Conservation (phyloP, 30 jellyfish, hydroid and myxozoan species). For the Sanderia malayensis region DNA sequence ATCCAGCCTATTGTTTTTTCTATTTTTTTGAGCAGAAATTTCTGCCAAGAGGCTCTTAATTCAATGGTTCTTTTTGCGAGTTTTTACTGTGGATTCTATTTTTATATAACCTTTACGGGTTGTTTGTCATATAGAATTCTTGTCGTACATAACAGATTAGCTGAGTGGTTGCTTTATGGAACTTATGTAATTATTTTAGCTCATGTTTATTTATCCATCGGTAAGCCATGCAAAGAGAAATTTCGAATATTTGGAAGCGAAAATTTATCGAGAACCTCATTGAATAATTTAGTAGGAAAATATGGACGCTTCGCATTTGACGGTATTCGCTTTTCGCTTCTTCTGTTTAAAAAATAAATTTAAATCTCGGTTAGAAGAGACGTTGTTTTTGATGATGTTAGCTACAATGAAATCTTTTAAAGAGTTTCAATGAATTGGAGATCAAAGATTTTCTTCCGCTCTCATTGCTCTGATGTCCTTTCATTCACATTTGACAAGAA, state of each 20-base stretch:
- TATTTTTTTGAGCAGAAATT: too few relatives aligned
- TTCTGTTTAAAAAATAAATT: background rate
- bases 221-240: background rate
- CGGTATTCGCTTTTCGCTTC: background rate
- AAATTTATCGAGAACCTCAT: background rate
- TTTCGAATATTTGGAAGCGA: background rate
- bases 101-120: too few relatives aligned
- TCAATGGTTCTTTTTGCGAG: too few relatives aligned
- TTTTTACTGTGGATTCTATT: too few relatives aligned
- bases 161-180: too few relatives aligned
- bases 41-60: too few relatives aligned
- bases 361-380: background rate
- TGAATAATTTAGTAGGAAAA: background rate
- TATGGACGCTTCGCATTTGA: background rate
- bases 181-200: too few relatives aligned
- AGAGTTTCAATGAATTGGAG: background rate
- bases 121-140: too few relatives aligned
- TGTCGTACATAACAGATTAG: too few relatives aligned
- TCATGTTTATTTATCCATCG: background rate
- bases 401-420: background rate
- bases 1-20: too few relatives aligned
- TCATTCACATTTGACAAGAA: too few relatives aligned
- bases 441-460: background rate
- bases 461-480: background rate
- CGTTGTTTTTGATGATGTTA: background rate